Conservation (phyloP, 2,797 vertebrate genomes). For the Agapornis canus region DNA sequence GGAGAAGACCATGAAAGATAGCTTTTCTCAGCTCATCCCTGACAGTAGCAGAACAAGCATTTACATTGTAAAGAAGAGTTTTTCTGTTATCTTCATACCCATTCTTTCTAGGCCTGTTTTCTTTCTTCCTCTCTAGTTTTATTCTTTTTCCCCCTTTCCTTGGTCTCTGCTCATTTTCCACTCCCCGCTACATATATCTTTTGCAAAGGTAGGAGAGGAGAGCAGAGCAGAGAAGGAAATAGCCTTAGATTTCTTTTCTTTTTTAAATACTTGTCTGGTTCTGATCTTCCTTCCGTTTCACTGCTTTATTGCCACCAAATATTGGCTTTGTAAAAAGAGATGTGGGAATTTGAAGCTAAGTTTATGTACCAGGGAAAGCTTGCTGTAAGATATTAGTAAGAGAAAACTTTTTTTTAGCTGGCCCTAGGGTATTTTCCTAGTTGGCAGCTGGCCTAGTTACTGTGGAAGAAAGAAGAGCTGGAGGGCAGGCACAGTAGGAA, state of each 20-base stretch:
- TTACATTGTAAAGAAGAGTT: neutral
- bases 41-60: neutral
- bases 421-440: conserved; percentile 18
- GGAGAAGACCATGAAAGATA: neutral
- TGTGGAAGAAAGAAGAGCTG: conserved; percentile 44
- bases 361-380: neutral
- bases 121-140: neutral
- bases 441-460: conserved; percentile 23
- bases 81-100: neutral
- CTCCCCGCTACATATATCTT: rapidly evolving
- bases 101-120: neutral
- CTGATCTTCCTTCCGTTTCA: neutral
- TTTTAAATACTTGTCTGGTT: neutral
- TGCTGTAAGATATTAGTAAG: conserved; percentile 7
- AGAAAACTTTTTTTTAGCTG: conserved; percentile 12
- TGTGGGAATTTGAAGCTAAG: conserved; percentile 18
- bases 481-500: conserved; percentile 16
- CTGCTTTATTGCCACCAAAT: neutral
- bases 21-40: neutral
- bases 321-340: conserved; percentile 8
- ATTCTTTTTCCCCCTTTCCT: neutral
- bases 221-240: neutral
- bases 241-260: neutral
- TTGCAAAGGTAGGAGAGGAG: neutral
- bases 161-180: neutral